A percentile compares a stretch with the other conserved stretches of the same genome.
These are phyloP conservation scores for Diaprepes abbreviatus DNA, from an alignment of 2,888 invertebrate species.

Conservation along the genomic window DNA sequence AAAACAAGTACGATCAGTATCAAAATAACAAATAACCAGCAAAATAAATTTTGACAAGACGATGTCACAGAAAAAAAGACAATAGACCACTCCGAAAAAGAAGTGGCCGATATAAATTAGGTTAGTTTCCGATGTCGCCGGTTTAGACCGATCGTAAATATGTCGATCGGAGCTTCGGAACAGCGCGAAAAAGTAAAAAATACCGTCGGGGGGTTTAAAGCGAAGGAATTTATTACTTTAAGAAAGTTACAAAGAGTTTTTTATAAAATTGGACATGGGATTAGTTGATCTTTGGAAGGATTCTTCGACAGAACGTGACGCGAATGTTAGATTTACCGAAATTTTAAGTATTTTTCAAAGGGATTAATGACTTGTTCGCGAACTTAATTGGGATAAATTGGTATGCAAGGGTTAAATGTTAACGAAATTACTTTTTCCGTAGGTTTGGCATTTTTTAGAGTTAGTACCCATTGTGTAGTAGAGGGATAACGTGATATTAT, in stretches of 20 bases:
- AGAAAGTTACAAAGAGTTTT: constrained; percentile 42
- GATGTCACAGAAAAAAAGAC: constrained; percentile 52
- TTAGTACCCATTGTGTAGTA: no score
- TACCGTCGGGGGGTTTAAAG: constrained; percentile 43
- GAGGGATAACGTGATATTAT: no score
- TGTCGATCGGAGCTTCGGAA: constrained; percentile 60
- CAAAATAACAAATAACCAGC: no score
- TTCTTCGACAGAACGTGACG: constrained; percentile 37
- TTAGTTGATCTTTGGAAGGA: constrained; percentile 41
- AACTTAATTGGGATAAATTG: no score
- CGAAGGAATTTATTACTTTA: constrained; percentile 46
- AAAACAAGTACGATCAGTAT: no score
- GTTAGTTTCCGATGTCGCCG: constrained; percentile 62
- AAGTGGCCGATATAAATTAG: constrained; percentile 65
- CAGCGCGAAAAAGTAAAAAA: constrained; percentile 42
- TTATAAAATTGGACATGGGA: constrained; percentile 30
- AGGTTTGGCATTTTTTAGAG: no score
- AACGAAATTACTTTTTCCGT: no score
- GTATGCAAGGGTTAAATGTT: no score
- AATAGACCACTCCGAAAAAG: constrained; percentile 54
- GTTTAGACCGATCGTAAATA: constrained; percentile 64
- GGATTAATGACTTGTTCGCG: no score
- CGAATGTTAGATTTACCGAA: constrained; percentile 1
- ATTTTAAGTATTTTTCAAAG: constrained; percentile 17
- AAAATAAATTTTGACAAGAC: constrained; percentile 41